Base-by-base conservation (phyloP, 2,113 vertebrate genomes). In the Oceanites oceanicus region DNA sequence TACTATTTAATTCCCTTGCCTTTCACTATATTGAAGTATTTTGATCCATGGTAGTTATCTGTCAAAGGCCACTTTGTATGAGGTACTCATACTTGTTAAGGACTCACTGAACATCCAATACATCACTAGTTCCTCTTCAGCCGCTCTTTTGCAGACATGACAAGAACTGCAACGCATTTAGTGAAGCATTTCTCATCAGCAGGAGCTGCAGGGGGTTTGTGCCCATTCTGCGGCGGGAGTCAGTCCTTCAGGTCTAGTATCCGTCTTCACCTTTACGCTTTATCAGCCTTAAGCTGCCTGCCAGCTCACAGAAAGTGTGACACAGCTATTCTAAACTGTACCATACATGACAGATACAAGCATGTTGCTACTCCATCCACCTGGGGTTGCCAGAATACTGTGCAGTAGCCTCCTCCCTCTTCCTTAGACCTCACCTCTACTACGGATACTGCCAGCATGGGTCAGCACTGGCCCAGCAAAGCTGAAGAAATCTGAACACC, bases 11-110 rank as follows among this genome's bases (percentile, higher is more conserved):
- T 86, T 61, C 79, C 79, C 67, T 59, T 71, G 72, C 62, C 59
- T 96, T 95, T 88, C 50, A 68, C 58, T 67, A 3, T 70, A 82
- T 67, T 94, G 70, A 90, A 76, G 67, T 75, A 83, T 83, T 95
- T 70, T 86, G 71, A 94, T 93, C 50, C 88, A 26, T 23, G 20
- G 74, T 73, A 63, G 76, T 19, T 78, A 88, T 9, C 65, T 75
- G 77, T 79, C 90, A 82, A 91, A 93, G 45, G 59, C 63, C 75
- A 79, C 85, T 95, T 66, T 80, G 77, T 78, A 73, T 66, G 82
- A 94, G 49, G 59, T 47, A 52, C 65, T 78, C 26, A 29, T 42
- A 45, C 62, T 81, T 92, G 79, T 44, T 59, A 89, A 88, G 55
- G 52, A 73, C 40, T 79, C 53, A 13, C 19, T 75, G 78, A 86